These are phyloP conservation scores for Lasioglossum marginatum DNA, from an alignment of 2,888 invertebrate genomes.

Conservation along the genomic window DNA sequence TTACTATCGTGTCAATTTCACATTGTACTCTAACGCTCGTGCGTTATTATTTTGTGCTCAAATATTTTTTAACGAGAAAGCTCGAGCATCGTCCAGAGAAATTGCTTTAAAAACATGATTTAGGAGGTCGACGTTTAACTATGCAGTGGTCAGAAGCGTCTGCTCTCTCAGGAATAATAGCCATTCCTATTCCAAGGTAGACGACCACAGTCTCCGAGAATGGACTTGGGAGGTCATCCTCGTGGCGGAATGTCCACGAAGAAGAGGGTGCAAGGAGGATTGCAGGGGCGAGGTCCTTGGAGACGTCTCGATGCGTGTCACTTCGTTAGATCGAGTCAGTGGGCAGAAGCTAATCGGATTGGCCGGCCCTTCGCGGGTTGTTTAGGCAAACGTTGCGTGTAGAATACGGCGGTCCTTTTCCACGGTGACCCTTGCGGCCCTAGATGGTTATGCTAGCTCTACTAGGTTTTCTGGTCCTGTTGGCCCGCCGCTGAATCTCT, in stretches of 20 bases:
- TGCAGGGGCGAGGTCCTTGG: constrained; percentile 30
- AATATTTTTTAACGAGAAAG: background rate
- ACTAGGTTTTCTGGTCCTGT: background rate
- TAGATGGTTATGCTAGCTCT: background rate
- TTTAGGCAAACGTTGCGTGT: constrained; percentile 58
- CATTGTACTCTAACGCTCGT: too few relatives aligned
- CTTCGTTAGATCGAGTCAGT: constrained; percentile 58
- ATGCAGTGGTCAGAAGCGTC: background rate
- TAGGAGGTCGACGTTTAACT: background rate
- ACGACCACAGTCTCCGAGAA: background rate
- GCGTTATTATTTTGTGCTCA: too few relatives aligned
- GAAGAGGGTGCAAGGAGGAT: background rate
- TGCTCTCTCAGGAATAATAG: background rate
- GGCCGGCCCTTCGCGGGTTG: constrained; percentile 44
- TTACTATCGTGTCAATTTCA: background rate
- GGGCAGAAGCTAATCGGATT: constrained; percentile 66
- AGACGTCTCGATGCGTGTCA: constrained; percentile 50
- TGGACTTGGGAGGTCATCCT: background rate
- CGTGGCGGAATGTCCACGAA: background rate
- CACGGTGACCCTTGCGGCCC: constrained; percentile 37
- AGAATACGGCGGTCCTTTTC: constrained; percentile 54
- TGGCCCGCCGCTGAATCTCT: constrained; percentile 21
- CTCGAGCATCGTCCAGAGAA: background rate
- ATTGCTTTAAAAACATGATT: background rate
- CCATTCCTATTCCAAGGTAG: constrained; percentile 1